Evolutionary conservation across 2,797 vertebrate genomes (phyloP), one percentile per base, ranked within the genome.

Genomic region (Acanthopagrus latus): DNA sequence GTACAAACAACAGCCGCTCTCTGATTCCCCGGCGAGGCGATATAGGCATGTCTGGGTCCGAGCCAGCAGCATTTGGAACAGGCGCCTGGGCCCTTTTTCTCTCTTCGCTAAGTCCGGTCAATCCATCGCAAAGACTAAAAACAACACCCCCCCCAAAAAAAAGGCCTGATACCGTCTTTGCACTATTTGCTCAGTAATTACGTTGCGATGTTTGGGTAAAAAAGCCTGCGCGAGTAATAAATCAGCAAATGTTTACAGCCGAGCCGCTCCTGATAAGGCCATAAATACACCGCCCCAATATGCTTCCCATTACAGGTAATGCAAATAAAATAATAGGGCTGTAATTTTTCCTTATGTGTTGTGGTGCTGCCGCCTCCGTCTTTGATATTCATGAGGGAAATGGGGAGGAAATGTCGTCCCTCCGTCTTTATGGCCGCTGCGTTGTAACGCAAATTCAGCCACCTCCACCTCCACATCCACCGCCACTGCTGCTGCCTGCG

Each of bases 251-350:
- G 89, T 90, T 92, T 91, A 87, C 89, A 80, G 86, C 80, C 80
- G 12, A 62, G 81, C 78, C 38, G 54, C 23, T 38, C 65, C 84
- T 85, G 83, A 89, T 88, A 87, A 85, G 87, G 87, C 76, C 81
- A 90, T 94, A 95, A 93, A 94, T 92, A 89, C 81, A 58, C 51
- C 85, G 65, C 25, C 67, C 87, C 88, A 88, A 91, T 88, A 92
- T 68, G 86, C 85, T 68, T 86, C 89, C 93, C 89, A 90, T 94
- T 95, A 93, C 92, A 94, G 92, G 91, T 94, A 94, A 94, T 93
- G 94, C 91, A 94, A 95, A 95, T 94, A 92, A 92, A 94, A 95
- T 93, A 93, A 94, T 90, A 85, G 86, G 91, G 92, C 91, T 78
- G 92, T 93, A 92, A 93, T 93, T 92, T 93, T 85, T 89, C 87